Conservation (phyloP, 1,140 invertebrate species). For the Saccostrea echinata region DNA sequence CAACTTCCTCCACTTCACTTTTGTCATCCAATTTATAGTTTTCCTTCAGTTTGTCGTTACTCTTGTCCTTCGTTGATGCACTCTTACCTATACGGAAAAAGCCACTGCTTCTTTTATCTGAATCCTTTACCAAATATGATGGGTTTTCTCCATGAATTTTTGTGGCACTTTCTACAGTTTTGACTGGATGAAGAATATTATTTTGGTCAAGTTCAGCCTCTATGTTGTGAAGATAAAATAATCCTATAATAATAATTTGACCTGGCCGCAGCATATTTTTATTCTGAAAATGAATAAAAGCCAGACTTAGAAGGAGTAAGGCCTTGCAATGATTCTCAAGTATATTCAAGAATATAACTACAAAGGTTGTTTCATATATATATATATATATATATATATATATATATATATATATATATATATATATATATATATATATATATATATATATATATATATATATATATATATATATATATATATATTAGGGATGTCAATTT, state of each 20-base stretch:
- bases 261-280: neutral
- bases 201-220: neutral
- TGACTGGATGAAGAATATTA: neutral
- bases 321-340: too few species aligned
- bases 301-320: neutral
- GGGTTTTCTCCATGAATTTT: neutral
- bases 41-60: neutral
- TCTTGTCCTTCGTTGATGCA: neutral
- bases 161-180: constrained; percentile 9
- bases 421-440: too few species aligned
- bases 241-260: neutral
- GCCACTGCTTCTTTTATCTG: constrained; percentile 43
- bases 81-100: constrained; percentile 53
- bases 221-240: constrained; percentile 13
- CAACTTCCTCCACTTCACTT: neutral
- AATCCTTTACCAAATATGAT: neutral
- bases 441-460: too few species aligned
- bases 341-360: too few species aligned
- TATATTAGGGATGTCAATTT: too few species aligned
- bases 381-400: too few species aligned
- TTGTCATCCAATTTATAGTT: neutral
- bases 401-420: too few species aligned
- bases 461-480: too few species aligned
- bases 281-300: neutral
- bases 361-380: too few species aligned